Base-by-base conservation (phyloP, 2,888 invertebrate genomes). In the Sicus ferrugineus region DNA sequence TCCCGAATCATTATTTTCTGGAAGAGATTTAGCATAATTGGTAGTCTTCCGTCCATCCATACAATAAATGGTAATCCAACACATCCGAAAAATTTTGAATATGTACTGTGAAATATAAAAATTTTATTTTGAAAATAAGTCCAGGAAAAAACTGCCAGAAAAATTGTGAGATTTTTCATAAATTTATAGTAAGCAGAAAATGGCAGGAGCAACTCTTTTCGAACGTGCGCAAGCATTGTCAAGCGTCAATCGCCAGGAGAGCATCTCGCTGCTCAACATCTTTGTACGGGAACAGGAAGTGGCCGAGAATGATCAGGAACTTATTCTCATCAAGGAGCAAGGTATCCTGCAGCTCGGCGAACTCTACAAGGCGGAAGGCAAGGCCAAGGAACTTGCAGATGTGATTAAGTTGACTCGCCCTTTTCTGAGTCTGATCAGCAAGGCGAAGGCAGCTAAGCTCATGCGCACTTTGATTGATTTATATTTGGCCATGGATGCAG, bases 401-500 rank as follows among this genome's bases (percentile, higher is more conserved):
- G 89, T 99, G 75, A 98, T 99, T 81, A 95, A 95, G 87, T 93
- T 93, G 73, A 97, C 97, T 63, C 90, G 98, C 79, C 98, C 98
- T 19, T 99, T 99, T 84, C 89, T 99, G 71, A 93, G 93, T 79
- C 88, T 93, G 78, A 96, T 99, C 81, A 98, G 98, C 84, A 99
- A 99, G 88, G 98, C 99, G 42, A 99, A 99, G 87, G 99, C 99
- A 66, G 98, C 98, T 0, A 99, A 99, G 86, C 87, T 99, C 79
- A 98, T 99, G 9, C 90, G 98, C 74, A 94, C 96, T 23, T 88
- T 99, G 77, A 98, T 99, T 14, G 99, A 99, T 85, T 92, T 97
- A 87, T 99, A 99, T 86, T 87, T 99, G 77, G 98, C 97, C 84
- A 90, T 99, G 86, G 97, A 98, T 85, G 97, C 97, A 73, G 95